A percentile compares a stretch with the other conserved stretches of the same genome.
phyloP scores from a whole-genome alignment of 2,113 vertebrate genomes.

The Callionymus lyra region DNA sequence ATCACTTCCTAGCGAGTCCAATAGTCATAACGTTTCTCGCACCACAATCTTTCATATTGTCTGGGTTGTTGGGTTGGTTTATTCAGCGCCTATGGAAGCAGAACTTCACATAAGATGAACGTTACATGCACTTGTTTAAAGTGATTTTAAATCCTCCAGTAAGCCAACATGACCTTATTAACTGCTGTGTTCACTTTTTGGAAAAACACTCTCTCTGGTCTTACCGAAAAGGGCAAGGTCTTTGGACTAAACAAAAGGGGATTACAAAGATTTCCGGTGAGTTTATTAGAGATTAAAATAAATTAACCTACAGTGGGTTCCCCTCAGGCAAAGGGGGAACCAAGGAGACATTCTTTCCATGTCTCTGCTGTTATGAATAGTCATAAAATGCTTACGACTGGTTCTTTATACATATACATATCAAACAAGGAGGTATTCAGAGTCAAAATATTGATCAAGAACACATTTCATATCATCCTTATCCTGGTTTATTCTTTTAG shows the following conservation, averaged over 20 bases:
- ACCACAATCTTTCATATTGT: too few relatives aligned
- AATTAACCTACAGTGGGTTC: slow-evolving; percentile 69
- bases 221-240: slow-evolving; percentile 48
- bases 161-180: slow-evolving; percentile 50
- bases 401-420: too few relatives aligned
- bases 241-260: slow-evolving; percentile 56
- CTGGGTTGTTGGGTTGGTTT: too few relatives aligned
- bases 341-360: slow-evolving; percentile 41
- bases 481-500: too few relatives aligned
- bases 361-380: slow-evolving; percentile 52
- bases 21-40: too few relatives aligned
- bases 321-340: slow-evolving; percentile 27
- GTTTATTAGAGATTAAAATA: slow-evolving; percentile 73
- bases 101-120: too few relatives aligned
- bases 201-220: slow-evolving; percentile 12
- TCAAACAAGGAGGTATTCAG: too few relatives aligned
- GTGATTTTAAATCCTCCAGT: slow-evolving; percentile 2
- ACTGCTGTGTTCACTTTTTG: slow-evolving; percentile 18
- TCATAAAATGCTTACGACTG: slow-evolving; percentile 44
- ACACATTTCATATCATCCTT: too few relatives aligned
- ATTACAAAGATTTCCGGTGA: slow-evolving; percentile 70
- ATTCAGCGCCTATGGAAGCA: too few relatives aligned
- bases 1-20: too few relatives aligned
- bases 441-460: too few relatives aligned
- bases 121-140: too few relatives aligned